Evolutionary conservation across 2,113 vertebrate genomes (phyloP), one percentile per base, ranked within the genome.

Genomic region (Forbesichthys agassizii): DNA sequence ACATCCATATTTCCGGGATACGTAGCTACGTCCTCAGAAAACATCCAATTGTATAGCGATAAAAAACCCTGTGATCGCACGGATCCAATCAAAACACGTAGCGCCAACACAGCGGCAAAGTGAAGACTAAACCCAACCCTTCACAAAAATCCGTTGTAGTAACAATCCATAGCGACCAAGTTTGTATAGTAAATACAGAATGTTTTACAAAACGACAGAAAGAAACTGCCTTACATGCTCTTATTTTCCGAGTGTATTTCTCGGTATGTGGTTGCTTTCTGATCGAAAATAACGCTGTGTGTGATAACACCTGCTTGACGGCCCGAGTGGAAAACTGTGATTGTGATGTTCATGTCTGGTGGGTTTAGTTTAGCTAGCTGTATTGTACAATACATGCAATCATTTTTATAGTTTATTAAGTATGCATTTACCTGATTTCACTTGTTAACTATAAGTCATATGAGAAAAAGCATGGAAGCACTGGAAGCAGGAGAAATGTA

Each of bases 1-100:
- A 61, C 64, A 60, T 3, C 11, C 42, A 4, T 57, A 85, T 72
- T 92, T 93, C 93, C 92, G 91, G 81, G 80, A 87, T 88, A 7
- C 48, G 0, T 8, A 3, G 1, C 0, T 13, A 2, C 1, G 6
- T 58, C 0, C 71, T 76, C 91, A 36, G 47, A 18, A 66, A 69
- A 0, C 0, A 13, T 51, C 89, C 88, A 92, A 89, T 92, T 9
- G 61, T 0, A 14, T 36, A 5, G 74, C 5, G 3, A 3, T 3
- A 9, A 49, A 3, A 12, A 16, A 0, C 0, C 48, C 0, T 0
- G 11, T 46, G 13, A 10, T 33, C 14, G 9, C 13, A 20, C 12
- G 13, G 0, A 82, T 14, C 92, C 90, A 92, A 92, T 91, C 69
- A 52, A 4, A 42, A 58, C 11, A 8, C 16, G 48, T 1, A 82